Evolutionary conservation across 2,888 invertebrate genomes (phyloP).

Genomic region (Ypsolopha scabrella): DNA sequence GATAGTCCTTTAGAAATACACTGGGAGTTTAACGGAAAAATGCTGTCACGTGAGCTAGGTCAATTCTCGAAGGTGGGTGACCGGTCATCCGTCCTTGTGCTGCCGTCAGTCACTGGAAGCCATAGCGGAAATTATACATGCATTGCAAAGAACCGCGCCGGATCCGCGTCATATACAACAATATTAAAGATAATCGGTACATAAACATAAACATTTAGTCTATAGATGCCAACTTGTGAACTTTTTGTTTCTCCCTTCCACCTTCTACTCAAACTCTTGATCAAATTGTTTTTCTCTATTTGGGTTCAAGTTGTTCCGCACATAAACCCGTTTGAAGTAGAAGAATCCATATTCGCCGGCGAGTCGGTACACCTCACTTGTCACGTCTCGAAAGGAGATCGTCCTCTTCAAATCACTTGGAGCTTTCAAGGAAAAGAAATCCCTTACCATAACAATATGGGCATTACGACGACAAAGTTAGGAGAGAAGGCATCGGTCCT

Average conservation of each 20-base stretch:
- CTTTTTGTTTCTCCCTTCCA: conserved; percentile 14
- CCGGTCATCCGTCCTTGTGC: conserved; percentile 57
- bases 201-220: conserved; percentile 10
- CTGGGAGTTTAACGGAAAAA: conserved; percentile 73
- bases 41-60: conserved; percentile 55
- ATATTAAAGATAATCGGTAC: conserved; percentile 66
- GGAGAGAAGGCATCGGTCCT: conserved; percentile 69
- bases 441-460: conserved; percentile 63
- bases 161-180: conserved; percentile 58
- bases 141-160: conserved; percentile 65
- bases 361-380: conserved; percentile 76
- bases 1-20: conserved; percentile 74
- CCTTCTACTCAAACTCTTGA: conserved; percentile 5
- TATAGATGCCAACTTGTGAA: conserved; percentile 13
- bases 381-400: conserved; percentile 77
- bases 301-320: conserved; percentile 67
- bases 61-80: conserved; percentile 53
- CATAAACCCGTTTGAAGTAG: conserved; percentile 76
- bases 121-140: conserved; percentile 73
- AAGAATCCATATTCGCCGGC: conserved; percentile 76
- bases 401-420: conserved; percentile 79
- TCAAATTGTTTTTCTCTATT: conserved; percentile 10
- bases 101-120: conserved; percentile 58
- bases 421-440: conserved; percentile 74
- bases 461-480: conserved; percentile 64